phyloP scores from a whole-genome alignment of 1,140 invertebrate genomes.

The Drosophila sucinea region DNA sequence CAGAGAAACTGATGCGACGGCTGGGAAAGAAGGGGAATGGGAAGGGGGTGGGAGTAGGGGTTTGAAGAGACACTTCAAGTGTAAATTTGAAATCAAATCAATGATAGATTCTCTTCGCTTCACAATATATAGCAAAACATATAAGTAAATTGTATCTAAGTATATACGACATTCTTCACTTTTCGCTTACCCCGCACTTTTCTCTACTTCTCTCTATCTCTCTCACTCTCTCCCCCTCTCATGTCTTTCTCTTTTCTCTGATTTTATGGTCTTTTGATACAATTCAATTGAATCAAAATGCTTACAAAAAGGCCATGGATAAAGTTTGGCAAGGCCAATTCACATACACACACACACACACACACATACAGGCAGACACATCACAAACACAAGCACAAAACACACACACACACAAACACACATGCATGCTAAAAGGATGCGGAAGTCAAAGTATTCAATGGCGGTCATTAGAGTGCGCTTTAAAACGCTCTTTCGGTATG shows the following conservation, averaged over 20 bases:
- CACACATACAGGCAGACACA: too few species aligned
- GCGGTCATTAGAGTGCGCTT: constrained; percentile 65
- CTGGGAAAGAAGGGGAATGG: neutral
- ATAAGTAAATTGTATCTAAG: constrained; percentile 29
- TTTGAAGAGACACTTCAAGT: constrained; percentile 61
- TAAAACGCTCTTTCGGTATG: constrained; percentile 25
- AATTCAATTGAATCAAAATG: constrained; percentile 66
- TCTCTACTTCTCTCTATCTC: neutral
- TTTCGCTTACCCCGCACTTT: neutral
- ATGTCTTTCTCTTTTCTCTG: neutral
- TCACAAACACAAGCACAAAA: neutral
- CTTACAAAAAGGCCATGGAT: constrained; percentile 30
- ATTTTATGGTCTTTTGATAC: constrained; percentile 58
- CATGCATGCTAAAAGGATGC: constrained; percentile 28
- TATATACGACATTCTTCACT: constrained; percentile 8
- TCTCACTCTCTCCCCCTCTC: neutral
- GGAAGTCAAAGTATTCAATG: constrained; percentile 62
- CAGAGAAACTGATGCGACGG: neutral
- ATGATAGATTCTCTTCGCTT: constrained; percentile 65
- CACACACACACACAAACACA: neutral
- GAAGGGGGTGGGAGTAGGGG: constrained; percentile 22
- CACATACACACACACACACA: constrained; percentile 15
- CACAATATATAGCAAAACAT: constrained; percentile 17
- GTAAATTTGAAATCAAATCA: constrained; percentile 77
- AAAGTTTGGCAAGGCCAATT: constrained; percentile 49